Percentiles rank a stretch among this genome's conserved stretches.
Conservation (phyloP, 2,113 vertebrate genomes). For the Camelus dromedarius region DNA sequence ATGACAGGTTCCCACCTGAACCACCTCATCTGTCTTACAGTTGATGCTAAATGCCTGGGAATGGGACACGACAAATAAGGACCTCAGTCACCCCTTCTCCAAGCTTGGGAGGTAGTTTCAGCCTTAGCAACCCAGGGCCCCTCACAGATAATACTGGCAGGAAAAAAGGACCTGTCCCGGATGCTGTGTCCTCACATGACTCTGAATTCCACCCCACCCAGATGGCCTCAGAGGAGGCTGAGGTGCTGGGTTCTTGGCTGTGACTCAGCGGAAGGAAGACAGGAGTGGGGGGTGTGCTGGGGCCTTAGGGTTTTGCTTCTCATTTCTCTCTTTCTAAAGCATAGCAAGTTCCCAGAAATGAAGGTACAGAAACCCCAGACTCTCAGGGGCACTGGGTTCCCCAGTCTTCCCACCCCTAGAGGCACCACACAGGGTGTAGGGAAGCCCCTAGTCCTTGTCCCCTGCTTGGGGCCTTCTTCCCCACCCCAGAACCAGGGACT, state of each 20-base stretch:
- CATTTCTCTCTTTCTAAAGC: conserved; percentile 75
- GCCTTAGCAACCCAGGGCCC: not conserved
- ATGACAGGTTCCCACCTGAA: not conserved
- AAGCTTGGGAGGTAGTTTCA: not conserved
- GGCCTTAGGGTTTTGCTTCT: conserved; percentile 76
- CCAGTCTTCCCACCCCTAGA: not conserved
- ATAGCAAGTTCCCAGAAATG: conserved; percentile 73
- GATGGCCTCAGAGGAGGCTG: conserved; percentile 43
- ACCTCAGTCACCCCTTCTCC: not conserved
- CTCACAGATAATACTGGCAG: not conserved
- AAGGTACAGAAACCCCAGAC: conserved; percentile 51
- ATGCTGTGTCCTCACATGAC: conserved; percentile 69
- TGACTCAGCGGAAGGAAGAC: conserved; percentile 81
- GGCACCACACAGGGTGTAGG: not conserved
- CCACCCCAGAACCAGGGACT: not conserved
- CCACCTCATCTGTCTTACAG: not conserved
- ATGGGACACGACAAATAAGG: not conserved
- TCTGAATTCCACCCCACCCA: conserved; percentile 21
- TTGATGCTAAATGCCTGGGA: not conserved
- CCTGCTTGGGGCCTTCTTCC: not conserved
- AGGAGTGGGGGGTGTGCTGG: not conserved
- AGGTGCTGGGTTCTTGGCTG: conserved; percentile 49
- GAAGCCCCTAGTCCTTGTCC: not conserved
- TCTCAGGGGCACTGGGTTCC: conserved; percentile 3
- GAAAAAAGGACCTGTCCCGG: not conserved